Evolutionary conservation across 1,140 invertebrate genomes (phyloP), one percentile per base, ranked within the genome.

Genomic region (Caenorhabditis remanei): DNA sequence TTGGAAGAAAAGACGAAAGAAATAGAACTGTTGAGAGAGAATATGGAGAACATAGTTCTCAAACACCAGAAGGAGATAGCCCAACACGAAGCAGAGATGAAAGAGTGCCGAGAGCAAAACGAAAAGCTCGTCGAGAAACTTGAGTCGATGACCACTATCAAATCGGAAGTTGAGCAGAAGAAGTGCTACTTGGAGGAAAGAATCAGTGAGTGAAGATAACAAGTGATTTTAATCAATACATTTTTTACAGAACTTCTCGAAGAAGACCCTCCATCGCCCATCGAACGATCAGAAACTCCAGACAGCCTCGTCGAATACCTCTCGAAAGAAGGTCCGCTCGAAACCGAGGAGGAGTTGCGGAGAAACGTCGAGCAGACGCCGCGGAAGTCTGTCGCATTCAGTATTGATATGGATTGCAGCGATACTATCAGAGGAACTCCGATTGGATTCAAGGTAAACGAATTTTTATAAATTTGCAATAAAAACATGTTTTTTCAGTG

Each of bases 381-480:
- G 11, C 43, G 71, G 14, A 79, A 79, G 24, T 79, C 71, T 7
- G n/a, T 79, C 4, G 46, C 71, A 4, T 50, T 24, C 46, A 48
- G 21, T 79, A 6, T 50, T 0, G 71, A 79, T 4, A 8, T 50
- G 9, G 53, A 79, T 24, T 11, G 4, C 32, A 32, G 32, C 32
- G 32, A 32, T 16, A 16, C 13, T 21, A n/a, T 53, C 14, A 32
- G 8, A 14, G 43, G 46, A 50, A 79, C 71, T n/a, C 71, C 71
- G 11, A 79, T 79, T 50, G 71, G 71, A 50, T 79, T 79, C 71
- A 79, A 53, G 46, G 21, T 24, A 24, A 50, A 50, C 8, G 14
- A 50, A 9, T 50, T 50, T 16, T 50, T 50, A 1, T 0, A 50
- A 16, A 53, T 3, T 16, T 9, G 3, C 5, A 14, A 53, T 53